These are phyloP conservation scores for Hirtodrosophila alboralis DNA, from an alignment of 2,888 invertebrate genomes.

Conservation along the genomic window DNA sequence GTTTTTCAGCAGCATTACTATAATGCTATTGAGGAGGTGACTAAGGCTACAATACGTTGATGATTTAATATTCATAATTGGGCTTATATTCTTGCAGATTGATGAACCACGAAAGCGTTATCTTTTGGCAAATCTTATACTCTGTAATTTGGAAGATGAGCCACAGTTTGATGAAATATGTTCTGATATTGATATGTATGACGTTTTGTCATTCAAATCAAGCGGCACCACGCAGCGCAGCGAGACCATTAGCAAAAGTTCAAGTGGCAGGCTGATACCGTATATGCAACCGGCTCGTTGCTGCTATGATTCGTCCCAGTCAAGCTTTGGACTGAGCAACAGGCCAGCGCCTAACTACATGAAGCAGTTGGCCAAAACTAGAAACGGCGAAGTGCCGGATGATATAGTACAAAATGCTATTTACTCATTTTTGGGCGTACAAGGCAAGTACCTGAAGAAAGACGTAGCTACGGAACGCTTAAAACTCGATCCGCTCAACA, in stretches of 20 bases:
- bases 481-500: slow-evolving; percentile 86
- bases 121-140: slow-evolving; percentile 29
- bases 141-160: slow-evolving; percentile 26
- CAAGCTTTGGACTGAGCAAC: slow-evolving; percentile 1
- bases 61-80: background rate
- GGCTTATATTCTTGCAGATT: slow-evolving; percentile 14
- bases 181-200: too few relatives aligned
- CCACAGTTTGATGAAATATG: background rate
- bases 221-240: background rate
- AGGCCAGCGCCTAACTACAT: slow-evolving; percentile 22
- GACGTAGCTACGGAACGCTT: slow-evolving; percentile 87
- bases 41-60: background rate
- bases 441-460: slow-evolving; percentile 89
- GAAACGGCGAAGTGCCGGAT: slow-evolving; percentile 50
- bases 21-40: slow-evolving; percentile 26
- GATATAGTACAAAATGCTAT: slow-evolving; percentile 91
- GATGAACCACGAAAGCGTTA: slow-evolving; percentile 27
- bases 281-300: too few relatives aligned
- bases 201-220: too few relatives aligned
- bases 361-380: slow-evolving; percentile 7
- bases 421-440: slow-evolving; percentile 94
- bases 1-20: slow-evolving; percentile 27
- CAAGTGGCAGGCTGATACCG: background rate
- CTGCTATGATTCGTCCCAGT: slow-evolving; percentile 39
- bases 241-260: background rate